phyloP scores from a whole-genome alignment of 2,113 vertebrate species.

The Catharus minimus region DNA sequence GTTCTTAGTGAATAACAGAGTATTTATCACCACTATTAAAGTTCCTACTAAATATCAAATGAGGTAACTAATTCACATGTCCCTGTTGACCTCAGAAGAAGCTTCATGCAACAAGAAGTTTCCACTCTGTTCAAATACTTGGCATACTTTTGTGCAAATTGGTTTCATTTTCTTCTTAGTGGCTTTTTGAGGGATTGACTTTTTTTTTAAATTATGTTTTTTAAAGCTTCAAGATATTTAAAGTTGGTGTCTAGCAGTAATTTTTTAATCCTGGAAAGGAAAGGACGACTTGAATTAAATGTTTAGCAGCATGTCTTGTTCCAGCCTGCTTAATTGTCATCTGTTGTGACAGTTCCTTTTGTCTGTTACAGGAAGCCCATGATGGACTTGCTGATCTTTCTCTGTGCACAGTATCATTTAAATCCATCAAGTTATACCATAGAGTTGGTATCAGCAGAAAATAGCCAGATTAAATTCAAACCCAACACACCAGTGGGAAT shows the following conservation, averaged over 20 bases:
- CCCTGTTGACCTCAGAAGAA: neutral
- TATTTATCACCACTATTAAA: neutral
- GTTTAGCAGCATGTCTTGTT: neutral
- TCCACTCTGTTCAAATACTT: neutral
- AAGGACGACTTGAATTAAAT: neutral
- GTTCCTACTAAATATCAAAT: neutral
- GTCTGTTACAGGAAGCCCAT: conserved; percentile 87
- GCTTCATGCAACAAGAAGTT: neutral
- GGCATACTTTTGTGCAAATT: neutral
- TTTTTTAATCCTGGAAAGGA: neutral
- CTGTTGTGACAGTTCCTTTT: conserved; percentile 9
- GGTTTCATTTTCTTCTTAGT: neutral
- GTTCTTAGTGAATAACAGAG: neutral
- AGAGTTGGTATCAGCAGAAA: conserved; percentile 87
- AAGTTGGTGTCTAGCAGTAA: neutral
- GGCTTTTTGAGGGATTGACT: fast-evolving
- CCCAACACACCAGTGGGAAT: conserved; percentile 91
- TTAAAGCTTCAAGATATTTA: neutral
- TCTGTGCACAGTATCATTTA: conserved; percentile 93
- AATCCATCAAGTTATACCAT: conserved; percentile 93
- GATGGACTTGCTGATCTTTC: conserved; percentile 93
- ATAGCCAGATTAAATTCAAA: conserved; percentile 89
- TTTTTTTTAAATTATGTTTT: neutral
- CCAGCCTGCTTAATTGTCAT: neutral
- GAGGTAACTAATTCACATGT: neutral